phyloP scores from a whole-genome alignment of 2,888 invertebrate genomes.

The Hydriomena furcata region DNA sequence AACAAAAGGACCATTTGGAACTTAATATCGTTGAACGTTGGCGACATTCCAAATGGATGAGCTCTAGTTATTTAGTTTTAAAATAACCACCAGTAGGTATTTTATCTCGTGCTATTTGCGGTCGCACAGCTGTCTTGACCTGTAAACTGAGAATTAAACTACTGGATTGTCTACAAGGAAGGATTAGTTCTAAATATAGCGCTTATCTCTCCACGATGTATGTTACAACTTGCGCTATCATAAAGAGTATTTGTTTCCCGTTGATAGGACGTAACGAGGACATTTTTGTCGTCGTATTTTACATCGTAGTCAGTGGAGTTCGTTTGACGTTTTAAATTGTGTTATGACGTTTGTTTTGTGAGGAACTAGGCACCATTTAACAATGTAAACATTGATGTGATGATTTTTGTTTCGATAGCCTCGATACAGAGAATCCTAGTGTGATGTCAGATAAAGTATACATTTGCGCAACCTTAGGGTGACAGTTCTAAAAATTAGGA shows the following conservation, averaged over 20 bases:
- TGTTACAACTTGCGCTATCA: background rate
- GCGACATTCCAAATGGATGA: constrained; percentile 72
- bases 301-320: too few relatives aligned
- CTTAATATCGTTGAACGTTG: constrained; percentile 61
- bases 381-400: too few relatives aligned
- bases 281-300: too few relatives aligned
- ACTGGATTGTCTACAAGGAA: constrained; percentile 21
- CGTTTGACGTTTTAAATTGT: too few relatives aligned
- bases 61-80: constrained; percentile 65
- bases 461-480: too few relatives aligned
- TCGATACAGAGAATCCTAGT: too few relatives aligned
- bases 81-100: constrained; percentile 68
- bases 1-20: constrained; percentile 51
- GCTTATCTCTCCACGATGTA: constrained; percentile 8
- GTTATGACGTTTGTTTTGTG: too few relatives aligned
- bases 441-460: too few relatives aligned
- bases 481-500: too few relatives aligned
- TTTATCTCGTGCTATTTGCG: constrained; percentile 65
- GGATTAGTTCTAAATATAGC: constrained; percentile 16
- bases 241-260: background rate
- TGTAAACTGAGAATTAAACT: constrained; percentile 43
- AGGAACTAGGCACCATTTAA: too few relatives aligned
- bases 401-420: too few relatives aligned
- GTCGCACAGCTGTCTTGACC: constrained; percentile 56
- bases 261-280: background rate